Percentiles rank a stretch among this genome's conserved stretches.
These are phyloP conservation scores for Otolemur crassicaudatus DNA, from an alignment of 2,797 vertebrate species.

Conservation along the genomic window DNA sequence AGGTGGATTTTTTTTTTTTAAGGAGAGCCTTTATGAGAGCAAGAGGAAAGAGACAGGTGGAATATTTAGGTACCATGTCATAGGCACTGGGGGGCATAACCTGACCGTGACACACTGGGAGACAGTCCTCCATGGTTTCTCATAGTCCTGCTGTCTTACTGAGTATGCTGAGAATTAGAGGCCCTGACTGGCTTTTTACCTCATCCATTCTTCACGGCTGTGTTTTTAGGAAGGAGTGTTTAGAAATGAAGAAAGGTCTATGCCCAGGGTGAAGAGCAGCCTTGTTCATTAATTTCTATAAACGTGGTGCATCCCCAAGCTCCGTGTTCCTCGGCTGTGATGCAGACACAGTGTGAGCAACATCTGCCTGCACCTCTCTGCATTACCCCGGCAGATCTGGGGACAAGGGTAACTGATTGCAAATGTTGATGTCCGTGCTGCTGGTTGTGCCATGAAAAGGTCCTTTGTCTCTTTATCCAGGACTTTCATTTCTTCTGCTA, in stretches of 20 bases:
- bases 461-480: background rate
- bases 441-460: background rate
- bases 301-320: background rate
- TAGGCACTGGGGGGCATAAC: background rate
- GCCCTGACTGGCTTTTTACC: background rate
- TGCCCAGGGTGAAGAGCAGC: background rate
- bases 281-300: background rate
- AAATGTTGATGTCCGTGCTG: background rate
- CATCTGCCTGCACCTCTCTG: background rate
- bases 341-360: accelerated
- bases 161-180: background rate
- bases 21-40: background rate
- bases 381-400: background rate
- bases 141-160: background rate
- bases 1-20: background rate
- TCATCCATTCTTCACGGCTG: background rate
- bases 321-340: background rate
- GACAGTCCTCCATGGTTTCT: background rate
- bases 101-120: background rate
- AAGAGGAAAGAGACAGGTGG: background rate
- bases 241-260: background rate
- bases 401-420: background rate
- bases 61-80: background rate
- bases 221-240: background rate
- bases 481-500: background rate